Percentiles rank a stretch among this genome's conserved stretches.
These are phyloP conservation scores for Lamproptera curius DNA, from an alignment of 2,888 invertebrate species.

Conservation along the genomic window DNA sequence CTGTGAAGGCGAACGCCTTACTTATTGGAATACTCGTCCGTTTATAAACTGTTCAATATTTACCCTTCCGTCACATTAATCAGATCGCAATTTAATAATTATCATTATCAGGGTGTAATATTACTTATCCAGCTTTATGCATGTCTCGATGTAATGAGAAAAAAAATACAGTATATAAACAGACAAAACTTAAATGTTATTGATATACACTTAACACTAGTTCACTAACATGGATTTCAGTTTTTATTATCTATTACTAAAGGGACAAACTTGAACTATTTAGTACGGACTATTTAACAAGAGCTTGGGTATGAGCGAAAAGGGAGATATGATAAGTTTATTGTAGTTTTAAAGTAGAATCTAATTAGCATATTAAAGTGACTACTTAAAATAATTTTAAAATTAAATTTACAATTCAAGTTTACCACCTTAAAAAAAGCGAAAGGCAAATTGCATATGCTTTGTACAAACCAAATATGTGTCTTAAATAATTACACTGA, in stretches of 20 bases:
- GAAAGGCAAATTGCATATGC: too few species aligned
- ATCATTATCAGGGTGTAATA: too few species aligned
- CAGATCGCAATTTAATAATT: background rate
- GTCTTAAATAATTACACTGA: too few species aligned
- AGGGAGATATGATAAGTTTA: background rate
- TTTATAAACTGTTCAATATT: background rate
- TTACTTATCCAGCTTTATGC: background rate
- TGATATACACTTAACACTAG: conserved; percentile 18
- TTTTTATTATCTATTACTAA: conserved; percentile 4
- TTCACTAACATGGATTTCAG: conserved; percentile 21
- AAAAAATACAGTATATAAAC: conserved; percentile 4
- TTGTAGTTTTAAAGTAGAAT: background rate
- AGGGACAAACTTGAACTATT: conserved; percentile 4
- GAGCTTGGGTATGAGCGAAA: background rate
- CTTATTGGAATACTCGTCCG: conserved; percentile 5
- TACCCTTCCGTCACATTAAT: background rate
- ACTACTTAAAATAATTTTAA: too few species aligned
- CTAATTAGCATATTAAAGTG: background rate
- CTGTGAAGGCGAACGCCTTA: background rate
- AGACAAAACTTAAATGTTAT: conserved; percentile 4
- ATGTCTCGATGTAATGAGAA: background rate
- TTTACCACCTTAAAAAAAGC: too few species aligned
- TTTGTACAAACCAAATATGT: too few species aligned
- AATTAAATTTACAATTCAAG: too few species aligned
- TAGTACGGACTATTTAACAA: conserved; percentile 2